Evolutionary conservation across 1,140 invertebrate genomes (phyloP), one percentile per base, ranked within the genome.

Genomic region (Aethina tumida): DNA sequence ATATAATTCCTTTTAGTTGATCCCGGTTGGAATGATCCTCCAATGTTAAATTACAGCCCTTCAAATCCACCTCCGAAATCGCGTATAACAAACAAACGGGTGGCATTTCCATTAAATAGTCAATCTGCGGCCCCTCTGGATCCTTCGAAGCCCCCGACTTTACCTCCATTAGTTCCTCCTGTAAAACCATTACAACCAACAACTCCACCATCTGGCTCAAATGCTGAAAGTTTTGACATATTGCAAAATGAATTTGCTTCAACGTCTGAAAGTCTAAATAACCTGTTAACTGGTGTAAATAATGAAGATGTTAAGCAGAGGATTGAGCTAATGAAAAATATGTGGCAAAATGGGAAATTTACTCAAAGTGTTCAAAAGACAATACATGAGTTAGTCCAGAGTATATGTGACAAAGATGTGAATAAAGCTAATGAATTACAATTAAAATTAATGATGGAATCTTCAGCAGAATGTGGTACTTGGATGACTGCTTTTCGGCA

Each of bases 1-100:
- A n/a, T n/a, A n/a, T n/a, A n/a, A 24, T 24, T 20, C 8, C 5
- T 45, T 45, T 19, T 35, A 40, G 43, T 37, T 8, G 40, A 43
- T 44, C 55, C 53, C 0, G 55, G 55, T 6, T 58, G 55, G 55
- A 58, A 58, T 47, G 55, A 58, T 36, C 55, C 55, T 10, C 55
- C 55, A 19, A 48, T 52, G 39, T 37, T 58, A 13, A 52, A 48
- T 31, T 57, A 53, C 25, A 52, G 27, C 38, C 8, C 49, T 13
- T 24, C 42, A 19, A 55, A 58, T 39, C 51, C 55, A 24, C 51
- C 53, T 8, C 55, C 55, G 12, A 58, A 56, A 43, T 52, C 51
- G 8, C 41, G 55, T 20, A 58, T 58, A 37, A 35, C 27, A n/a
- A 58, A 52, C 41, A 58, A 56, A 45, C 43, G 55, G 17, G 43